Base-by-base conservation (phyloP, 1,140 invertebrate genomes). In the Brachionus paranguensis region DNA sequence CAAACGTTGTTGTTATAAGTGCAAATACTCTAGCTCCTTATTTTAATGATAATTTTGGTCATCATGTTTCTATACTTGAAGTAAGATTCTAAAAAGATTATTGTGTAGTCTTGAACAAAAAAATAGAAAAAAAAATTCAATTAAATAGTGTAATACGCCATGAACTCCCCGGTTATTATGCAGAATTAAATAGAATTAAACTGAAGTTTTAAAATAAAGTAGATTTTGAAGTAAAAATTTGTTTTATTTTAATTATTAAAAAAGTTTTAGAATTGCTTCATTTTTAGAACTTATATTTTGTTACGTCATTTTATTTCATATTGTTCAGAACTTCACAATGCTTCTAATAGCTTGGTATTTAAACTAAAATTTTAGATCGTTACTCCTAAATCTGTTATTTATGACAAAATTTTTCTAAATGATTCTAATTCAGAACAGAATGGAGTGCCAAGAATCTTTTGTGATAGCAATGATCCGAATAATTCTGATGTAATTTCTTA, bases 401-500 rank as follows among this genome's bases (percentile, higher is more conserved):
- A 64, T 29, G 78, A 81, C 24, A 41, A 45, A 20, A 81, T 81
- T 47, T 43, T 45, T 60, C 20, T 81, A 43, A 81, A 17, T 68
- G 78, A 81, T 68, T 41, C 41, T 1, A 81, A 81, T 64, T 60
- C 78, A 12, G 78, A 33, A 8, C 78, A 81, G 27, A 64, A 45
- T 47, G 78, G 78, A n/a, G 41, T 64, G 17, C 24, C 41, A 43
- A 64, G 37, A 60, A 64, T 81, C 11, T 64, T 37, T 68, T 81
- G 78, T 47, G 78, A 64, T 60, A 24, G 3, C 27, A 37, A 60
- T 3, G 55, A 24, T 10, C 14, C 43, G 10, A 20, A 45, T 20
- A 81, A 81, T 81, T 81, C 78, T 37, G 53, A 64, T 64, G 78
- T 76, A 76, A 53, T 50, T 76, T 37, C 33, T 7, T 37, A 29